Evolutionary conservation across 2,888 invertebrate genomes (phyloP), one percentile per base, ranked within the genome.

Genomic region (Andrena trimmerana): DNA sequence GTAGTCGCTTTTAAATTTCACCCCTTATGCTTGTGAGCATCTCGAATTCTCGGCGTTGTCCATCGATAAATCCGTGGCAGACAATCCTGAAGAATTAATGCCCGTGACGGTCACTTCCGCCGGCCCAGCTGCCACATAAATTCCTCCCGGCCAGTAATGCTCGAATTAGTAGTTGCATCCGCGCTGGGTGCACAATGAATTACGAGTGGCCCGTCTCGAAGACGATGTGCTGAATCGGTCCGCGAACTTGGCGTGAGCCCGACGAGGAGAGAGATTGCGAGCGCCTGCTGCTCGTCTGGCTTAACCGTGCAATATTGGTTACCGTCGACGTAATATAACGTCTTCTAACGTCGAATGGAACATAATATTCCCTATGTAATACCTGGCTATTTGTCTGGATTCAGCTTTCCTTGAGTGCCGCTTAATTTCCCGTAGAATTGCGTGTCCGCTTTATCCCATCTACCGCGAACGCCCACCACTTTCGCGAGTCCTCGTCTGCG

Each of bases 331-430:
- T 87, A 87, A 90, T 88, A 86, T 86, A 88, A 90, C 89, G 86
- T 90, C 88, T 88, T 89, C 88, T 91, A 91, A 91, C 89, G 83
- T 78, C 86, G 81, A 90, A 89, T 86, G 90, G 90, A 91, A 90
- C 91, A 90, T 91, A 92, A 91, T 90, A 88, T 88, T 90, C 85
- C 74, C 78, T 68, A 83, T 84, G 88, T 90, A 90, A 91, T 89
- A 82, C 85, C 78, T 75, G 57, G 87, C 86, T 82, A 91, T 91
- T 86, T 85, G 85, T 92, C 91, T 92, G 85, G 92, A 90, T 92
- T 86, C 81, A 62, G 84, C 74, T 63, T 81, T 78, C 72, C 67
- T 68, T 60, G 73, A 77, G 42, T 66, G 68, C 10, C 81, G 88
- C 83, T 88, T 90, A 90, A 90, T 90, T 90, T 90, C 74, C 71